Evolutionary conservation across 2,113 vertebrate genomes (phyloP), one percentile per base, ranked within the genome.

Genomic region (Copsychus sechellarum): DNA sequence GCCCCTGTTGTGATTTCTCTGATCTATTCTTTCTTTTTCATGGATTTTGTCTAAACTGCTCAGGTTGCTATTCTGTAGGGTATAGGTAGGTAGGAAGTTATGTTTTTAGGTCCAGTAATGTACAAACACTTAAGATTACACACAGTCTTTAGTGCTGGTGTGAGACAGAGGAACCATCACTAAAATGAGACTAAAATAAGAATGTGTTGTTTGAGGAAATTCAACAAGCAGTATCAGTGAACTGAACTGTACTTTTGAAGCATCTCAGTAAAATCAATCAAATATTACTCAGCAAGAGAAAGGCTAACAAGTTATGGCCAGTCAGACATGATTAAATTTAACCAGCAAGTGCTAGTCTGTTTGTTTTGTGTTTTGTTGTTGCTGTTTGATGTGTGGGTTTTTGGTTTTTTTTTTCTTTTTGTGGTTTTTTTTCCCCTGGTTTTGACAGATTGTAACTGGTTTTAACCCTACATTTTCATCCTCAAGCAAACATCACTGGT

Each of bases 1-100:
- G 79, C 84, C 71, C 93, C 94, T 78, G 95, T 93, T 62, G 97
- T 72, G 98, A 97, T 94, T 96, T 96, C 95, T 97, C 92, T 94
- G 87, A 96, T 31, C 88, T 94, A 71, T 97, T 97, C 74, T 97
- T 97, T 90, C 61, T 53, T 94, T 96, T 96, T 95, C 96, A 97
- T 95, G 88, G 92, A 90, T 96, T 97, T 64, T 45, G 80, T 94
- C 95, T 96, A 95, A 97, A 97, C 96, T 91, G 83, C 66, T 95
- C 71, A 82, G 84, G 76, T 94, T 96, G 81, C 58, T 79, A 88
- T 95, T 95, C 88, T 96, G 72, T 33, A 54, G 14, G 34, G 53
- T 61, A 53, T 34, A 33, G 34, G 51, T 14, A 89, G 74, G 79
- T 87, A 95, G 92, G 93, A 96, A 96, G 95, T 80, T 92, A 81